These are phyloP conservation scores for Cyclophora punctaria DNA, from an alignment of 2,888 invertebrate species.

Conservation along the genomic window DNA sequence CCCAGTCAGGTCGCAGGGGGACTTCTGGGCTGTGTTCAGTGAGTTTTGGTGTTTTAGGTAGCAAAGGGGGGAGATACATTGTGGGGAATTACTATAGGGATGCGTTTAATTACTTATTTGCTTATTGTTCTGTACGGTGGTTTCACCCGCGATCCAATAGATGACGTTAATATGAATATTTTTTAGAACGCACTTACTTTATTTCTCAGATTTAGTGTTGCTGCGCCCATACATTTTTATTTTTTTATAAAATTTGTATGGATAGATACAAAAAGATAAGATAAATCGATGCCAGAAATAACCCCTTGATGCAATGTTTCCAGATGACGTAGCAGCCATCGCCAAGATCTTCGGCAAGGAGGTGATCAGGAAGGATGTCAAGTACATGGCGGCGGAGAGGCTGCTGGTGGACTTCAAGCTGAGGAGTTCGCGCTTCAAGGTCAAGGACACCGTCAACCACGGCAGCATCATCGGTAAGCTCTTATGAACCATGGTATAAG, in stretches of 20 bases:
- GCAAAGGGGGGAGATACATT: no score
- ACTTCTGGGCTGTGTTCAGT: slow-evolving; percentile 88
- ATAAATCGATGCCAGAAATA: neutral
- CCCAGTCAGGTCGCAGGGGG: slow-evolving; percentile 85
- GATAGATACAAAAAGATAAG: no score
- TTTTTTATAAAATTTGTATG: neutral
- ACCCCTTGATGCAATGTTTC: slow-evolving; percentile 13
- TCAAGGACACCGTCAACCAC: slow-evolving; percentile 82
- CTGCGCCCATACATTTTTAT: neutral
- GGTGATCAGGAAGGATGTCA: slow-evolving; percentile 71
- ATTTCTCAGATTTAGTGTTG: neutral
- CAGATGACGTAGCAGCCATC: slow-evolving; percentile 82
- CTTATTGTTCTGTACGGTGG: no score
- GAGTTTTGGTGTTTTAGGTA: slow-evolving; percentile 37
- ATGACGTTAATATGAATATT: no score
- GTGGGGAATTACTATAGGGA: no score
- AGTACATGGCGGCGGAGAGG: slow-evolving; percentile 81
- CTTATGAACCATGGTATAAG: no score
- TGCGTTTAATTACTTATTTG: no score
- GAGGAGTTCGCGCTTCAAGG: slow-evolving; percentile 80
- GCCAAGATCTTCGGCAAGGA: slow-evolving; percentile 83
- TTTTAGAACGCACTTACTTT: neutral
- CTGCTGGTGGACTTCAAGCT: slow-evolving; percentile 82
- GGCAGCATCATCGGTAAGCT: slow-evolving; percentile 83
- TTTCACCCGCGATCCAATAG: no score